phyloP scores from a whole-genome alignment of 2,888 invertebrate species.

The Dastarcus helophoroides region DNA sequence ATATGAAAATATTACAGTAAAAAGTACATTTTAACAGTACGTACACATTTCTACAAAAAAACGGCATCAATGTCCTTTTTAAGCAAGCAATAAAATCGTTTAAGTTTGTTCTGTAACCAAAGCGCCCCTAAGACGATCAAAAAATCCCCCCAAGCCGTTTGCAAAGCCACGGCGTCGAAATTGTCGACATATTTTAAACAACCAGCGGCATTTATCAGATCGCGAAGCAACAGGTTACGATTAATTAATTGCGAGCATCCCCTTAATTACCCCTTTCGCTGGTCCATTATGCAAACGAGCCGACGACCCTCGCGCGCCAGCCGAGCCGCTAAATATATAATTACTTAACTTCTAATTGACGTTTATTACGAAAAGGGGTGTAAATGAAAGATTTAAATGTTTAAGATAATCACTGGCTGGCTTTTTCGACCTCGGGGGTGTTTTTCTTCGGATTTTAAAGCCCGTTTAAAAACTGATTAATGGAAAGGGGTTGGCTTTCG shows the following conservation, averaged over 20 bases:
- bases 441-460: constrained; percentile 31
- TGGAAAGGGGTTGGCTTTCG: constrained; percentile 34
- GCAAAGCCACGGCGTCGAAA: no score
- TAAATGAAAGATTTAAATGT: constrained; percentile 35
- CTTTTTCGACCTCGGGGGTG: constrained; percentile 27
- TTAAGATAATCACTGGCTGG: constrained; percentile 29
- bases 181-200: not conserved
- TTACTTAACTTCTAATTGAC: constrained; percentile 37
- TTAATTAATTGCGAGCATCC: constrained; percentile 38
- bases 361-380: constrained; percentile 37
- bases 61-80: no score
- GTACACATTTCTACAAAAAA: no score
- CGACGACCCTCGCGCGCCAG: constrained; percentile 19
- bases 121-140: no score
- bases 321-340: constrained; percentile 33
- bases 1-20: no score
- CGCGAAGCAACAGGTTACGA: constrained; percentile 31
- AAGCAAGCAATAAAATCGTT: no score
- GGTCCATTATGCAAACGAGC: constrained; percentile 37
- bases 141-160: no score
- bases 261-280: constrained; percentile 39
- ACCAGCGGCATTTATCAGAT: constrained; percentile 13
- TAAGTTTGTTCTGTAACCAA: no score
- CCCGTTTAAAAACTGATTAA: constrained; percentile 28
- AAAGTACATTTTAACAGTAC: no score